Conservation (phyloP, 2,888 invertebrate genomes). For the Apoda limacodes region DNA sequence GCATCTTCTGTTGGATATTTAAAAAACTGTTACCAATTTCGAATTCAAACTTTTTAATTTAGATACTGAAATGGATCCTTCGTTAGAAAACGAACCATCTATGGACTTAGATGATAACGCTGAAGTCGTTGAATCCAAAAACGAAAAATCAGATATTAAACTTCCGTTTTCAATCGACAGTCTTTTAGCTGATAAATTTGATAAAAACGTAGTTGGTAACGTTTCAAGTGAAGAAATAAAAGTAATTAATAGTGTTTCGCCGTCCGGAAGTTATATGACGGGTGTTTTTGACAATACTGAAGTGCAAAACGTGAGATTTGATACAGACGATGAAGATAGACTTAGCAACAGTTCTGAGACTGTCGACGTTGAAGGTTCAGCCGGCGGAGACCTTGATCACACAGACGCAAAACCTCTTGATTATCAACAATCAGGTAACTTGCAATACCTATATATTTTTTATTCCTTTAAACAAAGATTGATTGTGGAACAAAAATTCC, state of each 20-base stretch:
- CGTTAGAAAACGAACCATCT: constrained; percentile 14
- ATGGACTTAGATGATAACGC: constrained; percentile 34
- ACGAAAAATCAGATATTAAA: constrained; percentile 38
- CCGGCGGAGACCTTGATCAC: constrained; percentile 35
- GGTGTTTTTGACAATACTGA: constrained; percentile 22
- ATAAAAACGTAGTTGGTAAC: constrained; percentile 16
- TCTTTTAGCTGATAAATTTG: constrained; percentile 49
- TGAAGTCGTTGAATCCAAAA: constrained; percentile 22
- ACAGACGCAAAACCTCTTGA: constrained; percentile 35
- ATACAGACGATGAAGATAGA: constrained; percentile 34
- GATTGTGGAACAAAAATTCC: too few relatives aligned
- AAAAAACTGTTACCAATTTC: too few relatives aligned
- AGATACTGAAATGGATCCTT: constrained; percentile 15
- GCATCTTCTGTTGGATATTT: constrained; percentile 12
- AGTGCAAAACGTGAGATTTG: constrained; percentile 29
- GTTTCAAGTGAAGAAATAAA: too few relatives aligned
- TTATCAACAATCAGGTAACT: constrained; percentile 51
- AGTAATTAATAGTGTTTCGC: background rate
- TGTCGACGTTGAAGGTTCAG: constrained; percentile 52
- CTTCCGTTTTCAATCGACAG: constrained; percentile 56
- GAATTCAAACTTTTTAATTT: constrained; percentile 3
- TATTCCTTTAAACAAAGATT: too few relatives aligned
- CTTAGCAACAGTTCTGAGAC: constrained; percentile 44
- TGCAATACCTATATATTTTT: too few relatives aligned
- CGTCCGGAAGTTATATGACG: constrained; percentile 24